phyloP scores from a whole-genome alignment of 2,888 invertebrate genomes.

The Geotrupes spiniger region DNA sequence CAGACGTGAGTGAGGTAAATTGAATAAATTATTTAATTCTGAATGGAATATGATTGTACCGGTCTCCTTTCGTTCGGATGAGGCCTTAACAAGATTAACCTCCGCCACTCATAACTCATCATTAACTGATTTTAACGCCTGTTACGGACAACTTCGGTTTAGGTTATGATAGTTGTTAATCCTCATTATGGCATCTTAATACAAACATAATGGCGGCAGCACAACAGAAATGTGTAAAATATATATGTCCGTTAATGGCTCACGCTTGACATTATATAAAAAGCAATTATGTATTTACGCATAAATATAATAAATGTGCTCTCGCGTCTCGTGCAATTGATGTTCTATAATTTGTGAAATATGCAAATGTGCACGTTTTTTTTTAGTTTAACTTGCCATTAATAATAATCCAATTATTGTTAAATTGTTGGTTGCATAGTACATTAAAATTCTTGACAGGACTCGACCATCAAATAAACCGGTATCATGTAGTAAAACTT shows the following conservation, averaged over 20 bases:
- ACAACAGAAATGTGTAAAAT: conserved; percentile 19
- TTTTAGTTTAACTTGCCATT: too few species aligned
- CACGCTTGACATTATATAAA: neutral
- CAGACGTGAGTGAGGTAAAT: conserved; percentile 8
- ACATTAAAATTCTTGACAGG: too few species aligned
- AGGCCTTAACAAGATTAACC: conserved; percentile 24
- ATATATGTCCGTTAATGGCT: conserved; percentile 5
- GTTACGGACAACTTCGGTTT: conserved; percentile 23
- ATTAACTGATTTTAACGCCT: conserved; percentile 30
- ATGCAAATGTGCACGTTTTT: too few species aligned
- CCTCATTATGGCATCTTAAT: conserved; percentile 28
- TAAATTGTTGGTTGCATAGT: too few species aligned
- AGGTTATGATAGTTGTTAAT: conserved; percentile 28
- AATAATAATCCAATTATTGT: too few species aligned
- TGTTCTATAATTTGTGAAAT: too few species aligned
- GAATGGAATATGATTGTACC: conserved; percentile 22
- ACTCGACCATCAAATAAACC: too few species aligned
- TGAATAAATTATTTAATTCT: conserved; percentile 20
- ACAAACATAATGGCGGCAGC: conserved; percentile 25
- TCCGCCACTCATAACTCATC: conserved; percentile 29
- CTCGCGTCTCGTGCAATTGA: too few species aligned
- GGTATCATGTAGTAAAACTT: too few species aligned
- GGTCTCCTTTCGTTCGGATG: conserved; percentile 19
- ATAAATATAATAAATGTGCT: too few species aligned
- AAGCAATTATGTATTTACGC: neutral